A percentile compares a stretch with the other conserved stretches of the same genome.
Evolutionary conservation across 1,140 invertebrate genomes (phyloP).

Genomic region (Metopolophium dirhodum): DNA sequence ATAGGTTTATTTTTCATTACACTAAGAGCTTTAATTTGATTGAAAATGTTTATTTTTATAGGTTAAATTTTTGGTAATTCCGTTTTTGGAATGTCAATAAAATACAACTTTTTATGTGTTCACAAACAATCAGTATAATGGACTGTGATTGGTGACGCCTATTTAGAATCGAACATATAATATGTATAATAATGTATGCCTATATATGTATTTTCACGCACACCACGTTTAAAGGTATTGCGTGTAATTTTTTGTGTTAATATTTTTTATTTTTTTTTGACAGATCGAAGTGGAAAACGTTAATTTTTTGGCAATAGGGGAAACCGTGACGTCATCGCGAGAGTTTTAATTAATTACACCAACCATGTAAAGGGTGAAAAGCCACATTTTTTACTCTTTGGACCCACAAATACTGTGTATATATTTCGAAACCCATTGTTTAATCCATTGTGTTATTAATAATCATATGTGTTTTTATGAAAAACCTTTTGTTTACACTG

Average conservation of each 20-base stretch:
- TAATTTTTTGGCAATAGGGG: neutral
- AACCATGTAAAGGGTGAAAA: constrained; percentile 42
- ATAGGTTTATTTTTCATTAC: constrained; percentile 40
- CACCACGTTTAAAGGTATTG: neutral
- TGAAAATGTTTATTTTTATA: neutral
- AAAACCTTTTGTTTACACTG: constrained; percentile 52
- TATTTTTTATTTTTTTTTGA: neutral
- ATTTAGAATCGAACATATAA: neutral
- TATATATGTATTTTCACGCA: neutral
- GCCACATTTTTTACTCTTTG: constrained; percentile 28
- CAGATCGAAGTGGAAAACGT: constrained; percentile 30
- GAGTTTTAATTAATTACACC: constrained; percentile 45
- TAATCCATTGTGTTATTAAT: constrained; percentile 50
- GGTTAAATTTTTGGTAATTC: neutral
- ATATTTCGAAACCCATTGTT: constrained; percentile 35
- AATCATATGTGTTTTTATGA: constrained; percentile 42
- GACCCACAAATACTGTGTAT: constrained; percentile 37
- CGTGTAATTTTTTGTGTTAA: too few relatives aligned
- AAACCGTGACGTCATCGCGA: constrained; percentile 25
- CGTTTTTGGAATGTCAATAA: constrained; percentile 20
- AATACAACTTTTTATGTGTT: neutral
- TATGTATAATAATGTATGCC: neutral
- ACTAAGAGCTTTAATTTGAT: constrained; percentile 28
- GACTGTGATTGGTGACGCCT: neutral
- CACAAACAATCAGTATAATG: constrained; percentile 23